A percentile compares a stretch with the other conserved stretches of the same genome.
These are phyloP conservation scores for Meriones psammophilus DNA, from an alignment of 2,797 vertebrate genomes.

Conservation along the genomic window DNA sequence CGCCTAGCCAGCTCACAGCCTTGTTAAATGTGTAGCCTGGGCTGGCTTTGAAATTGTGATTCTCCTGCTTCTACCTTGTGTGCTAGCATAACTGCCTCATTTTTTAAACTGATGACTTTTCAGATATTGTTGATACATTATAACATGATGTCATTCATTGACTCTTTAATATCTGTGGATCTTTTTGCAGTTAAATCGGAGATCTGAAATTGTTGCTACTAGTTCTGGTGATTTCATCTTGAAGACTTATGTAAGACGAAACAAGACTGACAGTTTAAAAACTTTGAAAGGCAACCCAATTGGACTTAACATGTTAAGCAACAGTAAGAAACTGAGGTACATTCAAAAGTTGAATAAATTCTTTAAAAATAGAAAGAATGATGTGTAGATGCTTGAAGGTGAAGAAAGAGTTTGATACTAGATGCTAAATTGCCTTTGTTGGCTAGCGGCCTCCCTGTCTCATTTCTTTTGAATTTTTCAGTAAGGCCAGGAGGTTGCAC, in stretches of 20 bases:
- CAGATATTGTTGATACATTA: constrained; percentile 52
- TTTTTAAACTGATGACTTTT: constrained; percentile 53
- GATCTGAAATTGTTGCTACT: constrained; percentile 84
- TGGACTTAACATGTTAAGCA: constrained; percentile 92
- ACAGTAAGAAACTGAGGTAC: constrained; percentile 93
- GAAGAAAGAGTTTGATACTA: not conserved
- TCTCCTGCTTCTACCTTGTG: not conserved
- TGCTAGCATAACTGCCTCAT: not conserved
- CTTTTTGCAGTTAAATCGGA: constrained; percentile 86
- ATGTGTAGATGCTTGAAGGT: constrained; percentile 87
- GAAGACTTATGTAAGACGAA: constrained; percentile 93
- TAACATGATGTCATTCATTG: not conserved
- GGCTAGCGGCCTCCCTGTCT: not conserved
- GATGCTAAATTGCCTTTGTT: constrained; percentile 26
- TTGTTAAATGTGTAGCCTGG: not conserved
- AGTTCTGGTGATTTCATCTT: constrained; percentile 87
- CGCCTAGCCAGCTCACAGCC: not conserved
- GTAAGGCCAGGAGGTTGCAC: not conserved
- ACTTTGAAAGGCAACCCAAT: constrained; percentile 89
- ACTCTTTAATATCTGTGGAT: constrained; percentile 63
- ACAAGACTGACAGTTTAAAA: constrained; percentile 88
- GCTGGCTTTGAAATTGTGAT: not conserved
- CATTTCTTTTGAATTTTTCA: constrained; percentile 58
- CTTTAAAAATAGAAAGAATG: constrained; percentile 89
- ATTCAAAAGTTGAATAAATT: not conserved